Conservation (phyloP, 2,888 invertebrate species). For the Polydrusus tereticollis region DNA sequence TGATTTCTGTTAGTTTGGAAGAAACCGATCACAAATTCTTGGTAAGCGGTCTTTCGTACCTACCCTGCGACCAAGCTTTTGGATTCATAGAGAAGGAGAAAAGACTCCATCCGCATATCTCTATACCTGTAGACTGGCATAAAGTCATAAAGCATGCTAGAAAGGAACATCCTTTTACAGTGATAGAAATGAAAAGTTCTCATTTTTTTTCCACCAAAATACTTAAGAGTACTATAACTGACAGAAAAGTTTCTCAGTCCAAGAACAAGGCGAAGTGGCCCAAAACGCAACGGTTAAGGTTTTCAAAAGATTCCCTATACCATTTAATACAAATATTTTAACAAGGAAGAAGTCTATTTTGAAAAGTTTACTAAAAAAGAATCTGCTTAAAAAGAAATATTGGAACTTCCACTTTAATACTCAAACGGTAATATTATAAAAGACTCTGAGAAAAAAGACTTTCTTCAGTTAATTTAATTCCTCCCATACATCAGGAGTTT, state of each 20-base stretch:
- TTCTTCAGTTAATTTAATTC: slow-evolving; percentile 40
- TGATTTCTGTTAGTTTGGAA: not conserved
- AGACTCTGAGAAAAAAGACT: slow-evolving; percentile 44
- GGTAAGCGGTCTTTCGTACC: too few species aligned
- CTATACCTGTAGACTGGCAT: slow-evolving; percentile 15
- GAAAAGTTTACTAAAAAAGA: slow-evolving; percentile 43
- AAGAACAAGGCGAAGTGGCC: slow-evolving; percentile 13
- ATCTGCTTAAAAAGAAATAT: slow-evolving; percentile 32
- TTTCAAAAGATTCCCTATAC: not conserved
- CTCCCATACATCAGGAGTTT: slow-evolving; percentile 37
- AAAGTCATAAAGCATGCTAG: slow-evolving; percentile 11
- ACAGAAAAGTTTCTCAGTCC: slow-evolving; percentile 17
- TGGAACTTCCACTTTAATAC: slow-evolving; percentile 41
- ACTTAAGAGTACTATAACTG: slow-evolving; percentile 15
- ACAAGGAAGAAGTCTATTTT: too few species aligned
- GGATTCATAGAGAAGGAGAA: slow-evolving; percentile 11
- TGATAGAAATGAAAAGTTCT: slow-evolving; percentile 2
- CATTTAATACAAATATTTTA: slow-evolving; percentile 29
- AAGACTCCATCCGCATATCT: slow-evolving; percentile 16
- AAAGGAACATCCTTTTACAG: slow-evolving; percentile 10
- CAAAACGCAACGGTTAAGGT: slow-evolving; percentile 13
- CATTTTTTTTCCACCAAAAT: slow-evolving; percentile 9
- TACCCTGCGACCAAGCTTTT: slow-evolving; percentile 21
- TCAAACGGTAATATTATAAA: slow-evolving; percentile 41
- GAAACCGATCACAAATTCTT: slow-evolving; percentile 28